A percentile compares a stretch with the other conserved stretches of the same genome.
Conservation (phyloP, 2,888 invertebrate species). For the Caenorhabditis japonica region DNA sequence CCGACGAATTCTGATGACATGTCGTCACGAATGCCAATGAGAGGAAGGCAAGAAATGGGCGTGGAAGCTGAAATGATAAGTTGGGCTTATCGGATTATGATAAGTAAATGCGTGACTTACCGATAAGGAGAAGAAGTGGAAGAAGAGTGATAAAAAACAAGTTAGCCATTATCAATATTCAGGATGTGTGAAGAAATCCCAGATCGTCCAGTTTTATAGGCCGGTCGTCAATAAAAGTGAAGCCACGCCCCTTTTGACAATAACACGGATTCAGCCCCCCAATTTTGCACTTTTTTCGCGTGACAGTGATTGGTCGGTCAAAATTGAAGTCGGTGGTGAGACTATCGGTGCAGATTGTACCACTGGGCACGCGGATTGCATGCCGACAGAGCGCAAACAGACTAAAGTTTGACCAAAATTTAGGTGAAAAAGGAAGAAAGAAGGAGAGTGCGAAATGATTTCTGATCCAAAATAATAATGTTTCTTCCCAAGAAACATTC, state of each 20-base stretch:
- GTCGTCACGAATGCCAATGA: conserved; percentile 40
- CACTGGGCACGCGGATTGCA: too few relatives aligned
- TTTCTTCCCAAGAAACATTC: too few relatives aligned
- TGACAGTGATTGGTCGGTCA: too few relatives aligned
- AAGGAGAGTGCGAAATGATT: too few relatives aligned
- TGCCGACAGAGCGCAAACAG: too few relatives aligned
- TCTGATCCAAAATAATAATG: too few relatives aligned
- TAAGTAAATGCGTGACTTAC: conserved; percentile 12
- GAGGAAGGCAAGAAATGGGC: conserved; percentile 9
- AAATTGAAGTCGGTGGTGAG: too few relatives aligned
- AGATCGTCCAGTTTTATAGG: conserved; percentile 18
- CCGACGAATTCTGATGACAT: conserved; percentile 38
- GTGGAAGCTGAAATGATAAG: conserved; percentile 20
- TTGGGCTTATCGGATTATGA: not conserved
- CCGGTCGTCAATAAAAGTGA: not conserved
- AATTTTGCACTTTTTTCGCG: not conserved
- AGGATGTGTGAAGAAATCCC: not conserved
- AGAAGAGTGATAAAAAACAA: conserved; percentile 24
- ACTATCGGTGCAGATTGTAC: too few relatives aligned
- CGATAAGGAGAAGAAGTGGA: conserved; percentile 24
- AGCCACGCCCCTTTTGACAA: conserved; percentile 7
- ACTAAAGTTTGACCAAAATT: too few relatives aligned
- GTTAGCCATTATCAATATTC: conserved; percentile 5
- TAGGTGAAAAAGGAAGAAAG: too few relatives aligned
- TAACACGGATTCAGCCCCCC: not conserved